These are phyloP conservation scores for Cyphomyrus plagiostoma DNA, from an alignment of 2,113 vertebrate genomes.

Conservation along the genomic window DNA sequence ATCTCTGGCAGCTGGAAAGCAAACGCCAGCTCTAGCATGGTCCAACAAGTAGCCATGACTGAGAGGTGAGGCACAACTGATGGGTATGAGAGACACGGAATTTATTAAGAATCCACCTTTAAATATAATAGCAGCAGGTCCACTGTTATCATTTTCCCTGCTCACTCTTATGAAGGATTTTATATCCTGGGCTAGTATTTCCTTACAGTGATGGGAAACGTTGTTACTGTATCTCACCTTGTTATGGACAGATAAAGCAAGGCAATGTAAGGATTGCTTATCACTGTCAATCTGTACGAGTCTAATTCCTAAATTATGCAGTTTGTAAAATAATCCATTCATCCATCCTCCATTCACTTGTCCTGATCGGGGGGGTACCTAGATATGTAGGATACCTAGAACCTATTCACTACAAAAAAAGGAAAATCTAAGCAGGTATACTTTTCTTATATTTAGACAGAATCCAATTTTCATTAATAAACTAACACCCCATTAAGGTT, in stretches of 20 bases:
- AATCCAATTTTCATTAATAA: no score
- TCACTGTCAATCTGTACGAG: background rate
- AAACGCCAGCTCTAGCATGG: conserved; percentile 93
- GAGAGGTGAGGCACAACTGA: conserved; percentile 70
- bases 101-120: background rate
- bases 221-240: background rate
- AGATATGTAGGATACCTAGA: background rate
- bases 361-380: background rate
- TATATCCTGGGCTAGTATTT: background rate
- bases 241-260: background rate
- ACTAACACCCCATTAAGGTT: no score
- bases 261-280: background rate
- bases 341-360: background rate
- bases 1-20: conserved; percentile 99
- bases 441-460: no score
- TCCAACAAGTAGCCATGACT: conserved; percentile 98
- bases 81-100: background rate
- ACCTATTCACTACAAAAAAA: background rate
- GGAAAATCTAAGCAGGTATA: no score
- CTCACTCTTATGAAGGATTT: background rate
- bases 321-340: background rate
- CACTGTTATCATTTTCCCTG: background rate
- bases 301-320: background rate
- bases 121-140: background rate
- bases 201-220: background rate